Evolutionary conservation across 2,113 vertebrate species (phyloP).

Genomic region (Rhodinocichla rosea): DNA sequence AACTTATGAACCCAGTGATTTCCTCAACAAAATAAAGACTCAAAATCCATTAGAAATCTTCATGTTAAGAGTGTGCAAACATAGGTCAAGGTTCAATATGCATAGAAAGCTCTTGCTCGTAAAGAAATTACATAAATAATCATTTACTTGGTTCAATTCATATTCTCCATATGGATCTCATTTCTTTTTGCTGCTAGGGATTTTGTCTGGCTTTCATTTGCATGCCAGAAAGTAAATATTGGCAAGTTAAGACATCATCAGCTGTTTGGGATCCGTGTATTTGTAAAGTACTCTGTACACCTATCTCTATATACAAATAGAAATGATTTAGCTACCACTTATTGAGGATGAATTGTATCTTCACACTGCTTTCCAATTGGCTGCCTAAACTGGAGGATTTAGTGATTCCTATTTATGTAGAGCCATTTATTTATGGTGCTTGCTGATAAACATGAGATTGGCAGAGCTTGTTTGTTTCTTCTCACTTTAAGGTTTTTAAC

Average conservation of each 20-base stretch:
- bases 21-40: background rate
- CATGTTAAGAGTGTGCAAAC: background rate
- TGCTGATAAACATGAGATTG: background rate
- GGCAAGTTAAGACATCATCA: background rate
- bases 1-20: background rate
- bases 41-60: background rate
- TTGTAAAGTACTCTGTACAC: background rate
- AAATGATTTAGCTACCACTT: background rate
- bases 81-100: background rate
- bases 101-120: background rate
- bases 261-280: background rate
- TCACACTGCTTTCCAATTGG: background rate
- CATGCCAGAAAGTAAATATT: background rate
- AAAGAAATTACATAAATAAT: background rate
- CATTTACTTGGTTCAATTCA: background rate
- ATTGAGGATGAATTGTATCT: background rate
- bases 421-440: background rate
- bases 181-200: background rate
- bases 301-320: background rate
- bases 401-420: background rate
- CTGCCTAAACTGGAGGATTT: background rate
- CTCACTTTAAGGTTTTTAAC: background rate
- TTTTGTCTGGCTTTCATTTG: background rate
- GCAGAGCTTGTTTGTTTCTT: background rate
- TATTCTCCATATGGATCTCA: background rate